Base-by-base conservation (phyloP, 2,797 vertebrate genomes). In the Huso huso region DNA sequence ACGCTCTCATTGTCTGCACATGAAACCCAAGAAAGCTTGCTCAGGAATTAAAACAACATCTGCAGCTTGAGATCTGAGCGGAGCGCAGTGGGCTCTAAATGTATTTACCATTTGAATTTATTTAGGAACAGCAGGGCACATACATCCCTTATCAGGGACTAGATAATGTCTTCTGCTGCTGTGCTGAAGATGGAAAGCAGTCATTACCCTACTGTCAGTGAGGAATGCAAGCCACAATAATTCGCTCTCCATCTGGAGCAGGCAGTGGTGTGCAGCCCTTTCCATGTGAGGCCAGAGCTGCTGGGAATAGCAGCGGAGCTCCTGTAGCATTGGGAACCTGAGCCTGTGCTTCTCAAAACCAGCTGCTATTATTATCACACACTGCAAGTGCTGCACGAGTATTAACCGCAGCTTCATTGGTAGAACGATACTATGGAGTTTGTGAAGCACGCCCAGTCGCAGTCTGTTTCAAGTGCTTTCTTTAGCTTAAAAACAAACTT, bases 161-260 rank as follows among this genome's bases (percentile, higher is more conserved):
- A 75, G 72, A 77, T 77, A 77, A 79, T 78, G 74, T 72, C 66
- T 76, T 78, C 75, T 74, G 71, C 72, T 76, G 64, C 75, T 77
- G 76, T 73, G 71, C 63, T 64, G 70, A 68, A 71, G 74, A 78
- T 75, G 73, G 68, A 79, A 76, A 72, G 71, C 75, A 76, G 71
- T 76, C 69, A 60, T 76, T 70, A 81, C 70, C 64, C 62, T 52
- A 76, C 72, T 78, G 74, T 82, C 77, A 73, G 66, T 48, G 15
- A 67, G 73, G 67, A 73, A 77, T 77, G 71, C 69, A 61, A 73
- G 72, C 52, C 68, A 68, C 55, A 65, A 60, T 75, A 73, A 75
- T 72, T 71, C 76, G 71, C 73, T 71, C 69, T 50, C 49, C n/a
- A 68, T 59, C 65, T 70, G 72, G 67, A 58, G 75, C 63, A 9